These are phyloP conservation scores for Drosophila melanica DNA, from an alignment of 1,140 invertebrate species.

Conservation along the genomic window DNA sequence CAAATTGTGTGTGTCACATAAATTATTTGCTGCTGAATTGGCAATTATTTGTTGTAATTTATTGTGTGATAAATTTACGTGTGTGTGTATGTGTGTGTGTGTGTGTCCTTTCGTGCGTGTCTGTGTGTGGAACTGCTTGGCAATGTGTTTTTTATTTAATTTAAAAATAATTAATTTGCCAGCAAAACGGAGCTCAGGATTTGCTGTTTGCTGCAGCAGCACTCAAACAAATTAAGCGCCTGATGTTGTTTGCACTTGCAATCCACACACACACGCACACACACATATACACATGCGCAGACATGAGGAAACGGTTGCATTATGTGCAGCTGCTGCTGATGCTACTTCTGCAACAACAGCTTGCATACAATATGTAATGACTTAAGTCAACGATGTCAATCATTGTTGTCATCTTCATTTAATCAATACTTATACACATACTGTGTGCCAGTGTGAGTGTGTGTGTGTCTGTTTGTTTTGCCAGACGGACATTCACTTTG, in stretches of 20 bases:
- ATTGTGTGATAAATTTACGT: constrained; percentile 59
- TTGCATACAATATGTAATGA: constrained; percentile 65
- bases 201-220: constrained; percentile 35
- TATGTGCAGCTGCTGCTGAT: constrained; percentile 38
- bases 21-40: constrained; percentile 64
- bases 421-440: constrained; percentile 51
- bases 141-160: constrained; percentile 54
- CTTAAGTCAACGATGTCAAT: constrained; percentile 65
- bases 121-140: constrained; percentile 18
- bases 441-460: neutral
- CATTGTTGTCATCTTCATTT: constrained; percentile 66
- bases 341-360: constrained; percentile 32
- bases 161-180: constrained; percentile 61
- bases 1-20: constrained; percentile 62
- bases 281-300: neutral
- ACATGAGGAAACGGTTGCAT: constrained; percentile 36
- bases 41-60: constrained; percentile 67
- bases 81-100: constrained; percentile 3
- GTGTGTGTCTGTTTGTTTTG: constrained; percentile 3
- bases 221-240: constrained; percentile 59
- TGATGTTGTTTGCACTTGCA: constrained; percentile 42
- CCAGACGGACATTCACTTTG: constrained; percentile 38
- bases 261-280: constrained; percentile 4
- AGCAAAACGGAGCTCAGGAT: constrained; percentile 33
- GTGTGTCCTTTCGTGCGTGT: neutral